Conservation (phyloP, 2,113 vertebrate species). For the Sciurus niger region DNA sequence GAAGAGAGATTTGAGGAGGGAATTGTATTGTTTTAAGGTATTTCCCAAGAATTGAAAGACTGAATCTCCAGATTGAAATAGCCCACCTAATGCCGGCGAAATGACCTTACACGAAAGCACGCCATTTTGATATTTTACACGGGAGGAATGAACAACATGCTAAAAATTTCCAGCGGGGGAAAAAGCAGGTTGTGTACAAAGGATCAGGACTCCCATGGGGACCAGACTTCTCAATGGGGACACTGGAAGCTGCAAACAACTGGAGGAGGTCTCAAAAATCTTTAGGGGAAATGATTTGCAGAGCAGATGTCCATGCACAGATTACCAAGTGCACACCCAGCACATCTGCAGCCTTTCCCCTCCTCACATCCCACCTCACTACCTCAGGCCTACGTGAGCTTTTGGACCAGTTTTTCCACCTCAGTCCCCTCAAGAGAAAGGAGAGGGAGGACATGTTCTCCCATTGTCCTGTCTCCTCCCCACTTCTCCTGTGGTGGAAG, state of each 20-base stretch:
- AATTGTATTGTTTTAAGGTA: background rate
- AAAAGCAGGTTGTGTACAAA: background rate
- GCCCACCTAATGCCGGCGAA: no score
- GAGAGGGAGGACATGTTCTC: background rate
- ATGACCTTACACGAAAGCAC: background rate
- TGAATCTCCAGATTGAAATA: background rate
- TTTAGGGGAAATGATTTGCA: background rate
- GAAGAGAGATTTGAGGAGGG: background rate
- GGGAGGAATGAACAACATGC: background rate
- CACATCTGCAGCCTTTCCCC: background rate
- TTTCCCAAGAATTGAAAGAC: background rate
- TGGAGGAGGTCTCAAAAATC: background rate
- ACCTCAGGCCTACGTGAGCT: background rate
- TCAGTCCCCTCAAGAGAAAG: background rate
- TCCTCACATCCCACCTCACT: background rate
- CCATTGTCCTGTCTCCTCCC: background rate
- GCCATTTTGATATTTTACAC: background rate
- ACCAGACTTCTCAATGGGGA: no score
- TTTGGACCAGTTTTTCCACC: background rate
- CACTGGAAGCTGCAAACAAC: background rate
- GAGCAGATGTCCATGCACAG: background rate
- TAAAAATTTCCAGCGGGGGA: background rate
- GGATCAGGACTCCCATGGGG: background rate
- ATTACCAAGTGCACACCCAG: background rate
- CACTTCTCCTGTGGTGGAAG: background rate